Percentiles rank a stretch among this genome's conserved stretches.
These are phyloP conservation scores for Dasyprocta punctata DNA, from an alignment of 2,113 vertebrate species.

Conservation along the genomic window DNA sequence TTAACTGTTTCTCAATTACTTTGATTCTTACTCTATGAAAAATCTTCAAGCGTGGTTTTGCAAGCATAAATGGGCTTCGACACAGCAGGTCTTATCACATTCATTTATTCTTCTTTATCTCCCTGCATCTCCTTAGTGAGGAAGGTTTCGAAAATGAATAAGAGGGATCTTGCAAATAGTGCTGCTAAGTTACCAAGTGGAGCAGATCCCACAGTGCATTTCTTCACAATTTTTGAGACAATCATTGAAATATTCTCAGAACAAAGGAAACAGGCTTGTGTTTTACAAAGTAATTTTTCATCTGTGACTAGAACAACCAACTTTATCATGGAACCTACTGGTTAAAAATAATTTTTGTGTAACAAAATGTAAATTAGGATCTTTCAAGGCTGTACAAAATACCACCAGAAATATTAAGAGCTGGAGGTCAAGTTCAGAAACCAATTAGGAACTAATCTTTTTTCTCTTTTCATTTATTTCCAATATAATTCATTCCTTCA, in stretches of 20 bases:
- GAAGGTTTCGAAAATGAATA: not conserved
- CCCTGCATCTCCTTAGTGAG: not conserved
- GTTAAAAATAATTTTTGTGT: not conserved
- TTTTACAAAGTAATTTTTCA: not conserved
- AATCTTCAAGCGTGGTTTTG: not conserved
- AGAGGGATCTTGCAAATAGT: not conserved
- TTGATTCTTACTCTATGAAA: not conserved
- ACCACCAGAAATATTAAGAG: not conserved
- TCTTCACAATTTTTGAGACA: not conserved
- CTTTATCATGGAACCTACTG: not conserved
- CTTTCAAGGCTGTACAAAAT: not conserved
- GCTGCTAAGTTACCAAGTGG: not conserved
- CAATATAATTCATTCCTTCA: not conserved
- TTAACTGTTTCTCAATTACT: constrained; percentile 39
- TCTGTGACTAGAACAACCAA: not conserved
- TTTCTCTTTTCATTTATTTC: not conserved
- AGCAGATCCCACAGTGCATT: not conserved
- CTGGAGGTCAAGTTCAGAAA: not conserved
- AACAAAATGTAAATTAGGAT: not conserved
- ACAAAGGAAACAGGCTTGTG: not conserved
- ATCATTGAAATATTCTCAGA: not conserved
- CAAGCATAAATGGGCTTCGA: not conserved
- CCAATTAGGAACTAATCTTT: not conserved
- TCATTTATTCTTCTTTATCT: not conserved
- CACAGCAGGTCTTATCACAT: not conserved